phyloP scores from a whole-genome alignment of 2,888 invertebrate genomes.

The Ernsta delagoae region DNA sequence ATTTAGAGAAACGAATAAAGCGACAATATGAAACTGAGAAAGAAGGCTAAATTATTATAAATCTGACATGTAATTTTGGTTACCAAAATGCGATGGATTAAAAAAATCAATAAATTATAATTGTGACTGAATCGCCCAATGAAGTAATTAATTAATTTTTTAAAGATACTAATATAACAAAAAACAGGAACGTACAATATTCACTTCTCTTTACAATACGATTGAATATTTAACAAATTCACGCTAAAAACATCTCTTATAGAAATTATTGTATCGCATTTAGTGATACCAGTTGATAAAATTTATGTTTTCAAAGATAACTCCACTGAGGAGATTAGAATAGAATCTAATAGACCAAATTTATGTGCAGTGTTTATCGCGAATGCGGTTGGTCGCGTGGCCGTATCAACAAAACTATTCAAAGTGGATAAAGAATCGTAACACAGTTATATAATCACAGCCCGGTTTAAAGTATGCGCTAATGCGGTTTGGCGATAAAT shows the following conservation, averaged over 20 bases:
- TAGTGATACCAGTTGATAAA: slow-evolving; percentile 13
- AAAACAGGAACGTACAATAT: too few relatives aligned
- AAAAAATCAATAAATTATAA: too few relatives aligned
- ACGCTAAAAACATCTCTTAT: neutral
- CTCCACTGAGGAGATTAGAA: slow-evolving; percentile 63
- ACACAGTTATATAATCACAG: slow-evolving; percentile 53
- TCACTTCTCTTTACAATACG: too few relatives aligned
- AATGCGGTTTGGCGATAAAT: slow-evolving; percentile 8
- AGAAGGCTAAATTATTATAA: too few relatives aligned
- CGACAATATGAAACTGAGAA: too few relatives aligned
- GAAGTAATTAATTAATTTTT: too few relatives aligned
- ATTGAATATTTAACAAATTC: neutral
- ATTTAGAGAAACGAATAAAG: neutral
- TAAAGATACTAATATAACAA: too few relatives aligned
- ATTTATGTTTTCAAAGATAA: slow-evolving; percentile 55
- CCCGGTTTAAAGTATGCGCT: slow-evolving; percentile 7
- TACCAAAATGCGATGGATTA: too few relatives aligned
- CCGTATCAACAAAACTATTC: slow-evolving; percentile 61
- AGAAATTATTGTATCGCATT: neutral
- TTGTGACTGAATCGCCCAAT: too few relatives aligned
- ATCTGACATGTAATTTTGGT: too few relatives aligned
- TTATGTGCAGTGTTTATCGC: slow-evolving; percentile 70
- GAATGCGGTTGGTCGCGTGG: slow-evolving; percentile 69
- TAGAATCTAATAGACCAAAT: slow-evolving; percentile 72
- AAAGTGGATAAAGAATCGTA: slow-evolving; percentile 66